phyloP scores from a whole-genome alignment of 1,140 invertebrate genomes.

The Cydia amplana region DNA sequence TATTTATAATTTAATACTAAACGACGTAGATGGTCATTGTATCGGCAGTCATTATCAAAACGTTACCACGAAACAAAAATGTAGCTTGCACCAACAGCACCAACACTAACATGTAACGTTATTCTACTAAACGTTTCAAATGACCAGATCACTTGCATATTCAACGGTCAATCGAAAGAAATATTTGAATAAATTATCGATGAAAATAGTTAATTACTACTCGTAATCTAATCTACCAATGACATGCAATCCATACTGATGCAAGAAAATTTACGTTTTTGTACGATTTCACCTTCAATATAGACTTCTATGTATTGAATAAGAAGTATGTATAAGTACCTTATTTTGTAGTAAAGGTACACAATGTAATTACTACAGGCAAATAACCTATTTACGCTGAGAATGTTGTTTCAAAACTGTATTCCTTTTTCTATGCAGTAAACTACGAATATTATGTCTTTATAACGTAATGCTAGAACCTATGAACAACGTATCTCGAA shows the following conservation, averaged over 20 bases:
- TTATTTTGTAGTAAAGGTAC: no score
- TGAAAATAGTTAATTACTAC: conserved; percentile 31
- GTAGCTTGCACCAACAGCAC: neutral
- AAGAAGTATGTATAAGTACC: no score
- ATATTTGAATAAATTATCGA: conserved; percentile 23
- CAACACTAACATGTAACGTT: neutral
- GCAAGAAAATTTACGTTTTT: conserved; percentile 19
- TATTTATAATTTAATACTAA: neutral
- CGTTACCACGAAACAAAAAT: neutral
- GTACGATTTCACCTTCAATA: conserved; percentile 8
- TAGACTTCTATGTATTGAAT: neutral
- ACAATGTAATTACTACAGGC: no score
- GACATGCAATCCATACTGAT: conserved; percentile 18
- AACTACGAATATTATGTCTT: neutral
- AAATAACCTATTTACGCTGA: no score
- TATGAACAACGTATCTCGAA: neutral
- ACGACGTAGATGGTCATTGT: neutral
- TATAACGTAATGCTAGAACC: neutral
- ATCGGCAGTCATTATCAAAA: neutral
- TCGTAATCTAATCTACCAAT: conserved; percentile 5
- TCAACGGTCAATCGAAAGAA: conserved; percentile 21
- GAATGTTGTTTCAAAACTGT: neutral
- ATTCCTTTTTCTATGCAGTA: neutral
- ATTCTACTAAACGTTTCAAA: neutral
- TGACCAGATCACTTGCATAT: conserved; percentile 12